phyloP scores from a whole-genome alignment of 1,140 invertebrate species.

The Drosophila nasuta region DNA sequence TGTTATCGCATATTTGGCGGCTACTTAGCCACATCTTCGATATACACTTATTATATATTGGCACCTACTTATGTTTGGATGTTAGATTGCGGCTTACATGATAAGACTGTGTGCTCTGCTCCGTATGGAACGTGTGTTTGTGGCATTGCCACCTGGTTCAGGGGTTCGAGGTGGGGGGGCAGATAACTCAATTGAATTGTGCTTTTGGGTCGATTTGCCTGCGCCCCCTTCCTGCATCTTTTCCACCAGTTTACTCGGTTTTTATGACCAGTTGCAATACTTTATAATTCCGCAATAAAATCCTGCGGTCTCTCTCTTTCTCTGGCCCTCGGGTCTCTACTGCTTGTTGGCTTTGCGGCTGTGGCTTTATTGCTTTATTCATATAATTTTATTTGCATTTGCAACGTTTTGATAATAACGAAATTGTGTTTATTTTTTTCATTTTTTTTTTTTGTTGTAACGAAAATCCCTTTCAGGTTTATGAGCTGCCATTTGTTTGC shows the following conservation, averaged over 20 bases:
- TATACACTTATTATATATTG: background rate
- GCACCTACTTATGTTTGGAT: constrained; percentile 21
- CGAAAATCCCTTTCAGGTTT: constrained; percentile 49
- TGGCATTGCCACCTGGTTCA: constrained; percentile 3
- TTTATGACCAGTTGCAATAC: constrained; percentile 42
- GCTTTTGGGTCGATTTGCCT: constrained; percentile 8
- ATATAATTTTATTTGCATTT: constrained; percentile 55
- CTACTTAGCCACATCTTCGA: constrained; percentile 3
- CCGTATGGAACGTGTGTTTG: background rate
- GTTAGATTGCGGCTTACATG: constrained; percentile 4
- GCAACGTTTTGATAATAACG: constrained; percentile 52
- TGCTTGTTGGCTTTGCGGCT: constrained; percentile 40
- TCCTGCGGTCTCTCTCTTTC: constrained; percentile 7
- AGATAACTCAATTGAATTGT: constrained; percentile 43
- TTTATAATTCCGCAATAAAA: constrained; percentile 52
- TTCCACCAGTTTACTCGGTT: background rate
- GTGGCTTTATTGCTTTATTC: constrained; percentile 49
- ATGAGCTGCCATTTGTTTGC: constrained; percentile 50
- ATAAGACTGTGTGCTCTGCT: background rate
- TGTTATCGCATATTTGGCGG: constrained; percentile 12
- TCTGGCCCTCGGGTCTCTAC: constrained; percentile 5
- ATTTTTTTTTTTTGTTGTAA: background rate
- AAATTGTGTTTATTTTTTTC: constrained; percentile 44
- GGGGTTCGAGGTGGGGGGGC: too few relatives aligned
- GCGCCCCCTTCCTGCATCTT: background rate